Percentiles rank a stretch among this genome's conserved stretches.
Conservation (phyloP, 2,797 vertebrate genomes). For the Oophaga sylvatica region DNA sequence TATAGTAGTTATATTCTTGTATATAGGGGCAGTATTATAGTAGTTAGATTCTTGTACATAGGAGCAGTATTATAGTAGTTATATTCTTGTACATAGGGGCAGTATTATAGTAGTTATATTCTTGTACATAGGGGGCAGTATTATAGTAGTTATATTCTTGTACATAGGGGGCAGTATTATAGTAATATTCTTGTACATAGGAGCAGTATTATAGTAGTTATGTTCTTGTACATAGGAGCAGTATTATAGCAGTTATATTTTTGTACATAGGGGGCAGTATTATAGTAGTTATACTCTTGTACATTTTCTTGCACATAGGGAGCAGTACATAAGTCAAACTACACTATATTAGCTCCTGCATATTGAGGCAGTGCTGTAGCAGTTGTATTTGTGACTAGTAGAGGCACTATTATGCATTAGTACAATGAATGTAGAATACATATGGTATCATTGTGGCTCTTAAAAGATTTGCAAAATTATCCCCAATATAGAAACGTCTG, state of each 20-base stretch:
- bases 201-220: background rate
- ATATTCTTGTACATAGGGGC: background rate
- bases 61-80: background rate
- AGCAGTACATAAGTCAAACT: too few relatives aligned
- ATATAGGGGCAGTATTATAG: background rate
- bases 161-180: too few relatives aligned
- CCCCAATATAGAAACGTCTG: background rate
- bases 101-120: too few relatives aligned
- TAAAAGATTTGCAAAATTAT: too few relatives aligned
- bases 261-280: background rate
- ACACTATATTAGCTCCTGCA: too few relatives aligned
- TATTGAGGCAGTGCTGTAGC: too few relatives aligned
- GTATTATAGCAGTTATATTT: background rate
- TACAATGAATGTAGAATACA: too few relatives aligned
- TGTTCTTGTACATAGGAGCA: background rate
- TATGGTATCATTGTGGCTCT: too few relatives aligned
- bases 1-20: constrained; percentile 1
- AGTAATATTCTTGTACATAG: background rate
- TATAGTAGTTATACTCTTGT: background rate
- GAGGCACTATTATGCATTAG: too few relatives aligned
- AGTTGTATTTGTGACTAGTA: too few relatives aligned
- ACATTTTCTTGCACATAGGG: background rate
- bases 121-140: too few relatives aligned
- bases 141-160: too few relatives aligned
- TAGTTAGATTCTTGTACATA: background rate